Evolutionary conservation across 2,888 invertebrate genomes (phyloP), one percentile per base, ranked within the genome.

Genomic region (Ceratothoa steindachneri): DNA sequence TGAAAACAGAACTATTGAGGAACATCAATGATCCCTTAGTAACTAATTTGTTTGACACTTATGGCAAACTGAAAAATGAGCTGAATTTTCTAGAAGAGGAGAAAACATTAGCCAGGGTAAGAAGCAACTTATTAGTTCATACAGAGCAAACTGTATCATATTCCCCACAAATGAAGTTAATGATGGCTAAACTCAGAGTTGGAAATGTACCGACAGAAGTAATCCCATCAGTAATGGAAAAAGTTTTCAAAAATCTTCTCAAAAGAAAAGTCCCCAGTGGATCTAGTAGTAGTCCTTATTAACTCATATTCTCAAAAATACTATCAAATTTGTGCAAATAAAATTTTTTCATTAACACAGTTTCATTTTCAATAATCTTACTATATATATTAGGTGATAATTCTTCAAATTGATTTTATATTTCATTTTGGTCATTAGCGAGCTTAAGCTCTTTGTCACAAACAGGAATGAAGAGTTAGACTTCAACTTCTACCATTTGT

Each of bases 201-300:
- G 7, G 19, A 55, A 55, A 55, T 55, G 55, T 55, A 7, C 19
- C 15, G 12, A 55, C 19, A 12, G 22, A 60, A 60, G 12, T 22
- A 2, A 60, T 60, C n/a, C 60, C 60, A n/a, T 24, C 27, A 15
- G 24, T 60, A 3, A 24, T 60, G 12, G 60, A 60, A 60, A 60
- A 60, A 60, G 60, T 60, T 12, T 60, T 60, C 24, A n/a, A 60
- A 12, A 60, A 60, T 60, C n/a, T 60, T 24, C 27, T 60, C 1
- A 60, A 60, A 60, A 60, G 60, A 7, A 60, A 60, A 60, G 27
- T 60, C 12, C 60, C 60, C 1, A 51, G n/a, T n/a, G n/a, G n/a
- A n/a, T n/a, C n/a, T n/a, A n/a, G n/a, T n/a, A n/a, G n/a, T n/a
- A n/a, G n/a, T n/a, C n/a, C n/a, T n/a, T n/a, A n/a, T n/a, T n/a